Evolutionary conservation across 1,140 invertebrate species (phyloP).

Genomic region (Amphibalanus amphitrite): DNA sequence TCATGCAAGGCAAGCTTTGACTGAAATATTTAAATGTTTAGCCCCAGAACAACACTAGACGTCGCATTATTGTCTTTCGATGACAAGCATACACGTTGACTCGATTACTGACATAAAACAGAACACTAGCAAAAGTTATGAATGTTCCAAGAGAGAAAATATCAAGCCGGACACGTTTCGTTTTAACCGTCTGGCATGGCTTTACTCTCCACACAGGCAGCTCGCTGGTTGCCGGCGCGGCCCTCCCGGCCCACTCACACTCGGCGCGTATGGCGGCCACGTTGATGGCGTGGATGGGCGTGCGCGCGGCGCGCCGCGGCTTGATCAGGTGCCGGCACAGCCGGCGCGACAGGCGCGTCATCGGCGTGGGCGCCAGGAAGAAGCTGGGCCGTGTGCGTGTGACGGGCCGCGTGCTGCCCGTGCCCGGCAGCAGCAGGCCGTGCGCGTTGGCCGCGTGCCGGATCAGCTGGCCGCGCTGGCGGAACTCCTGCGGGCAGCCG

Average conservation of each 20-base stretch:
- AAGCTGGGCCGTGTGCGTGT: conserved; percentile 95
- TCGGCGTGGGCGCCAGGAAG: conserved; percentile 47
- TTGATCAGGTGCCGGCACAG: conserved; percentile 65
- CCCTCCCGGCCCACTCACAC: conserved; percentile 36
- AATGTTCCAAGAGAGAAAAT: too few species aligned
- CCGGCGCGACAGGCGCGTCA: conserved; percentile 68
- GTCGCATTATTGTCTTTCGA: too few species aligned
- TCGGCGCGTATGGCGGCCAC: conserved; percentile 65
- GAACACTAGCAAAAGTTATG: too few species aligned
- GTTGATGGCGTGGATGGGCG: conserved; percentile 72
- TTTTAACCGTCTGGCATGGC: too few species aligned
- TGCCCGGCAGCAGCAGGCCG: conserved; percentile 41
- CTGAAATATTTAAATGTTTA: too few species aligned
- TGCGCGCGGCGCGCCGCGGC: conserved; percentile 64
- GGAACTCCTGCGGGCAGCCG: conserved; percentile 49
- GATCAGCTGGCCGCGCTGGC: conserved; percentile 74
- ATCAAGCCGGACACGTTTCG: too few species aligned
- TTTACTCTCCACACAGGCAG: too few species aligned
- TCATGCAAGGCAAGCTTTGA: too few species aligned
- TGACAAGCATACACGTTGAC: too few species aligned
- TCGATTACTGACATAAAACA: too few species aligned
- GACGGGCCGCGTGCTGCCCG: conserved; percentile 68
- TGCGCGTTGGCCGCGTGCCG: conserved; percentile 83
- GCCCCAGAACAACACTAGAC: too few species aligned
- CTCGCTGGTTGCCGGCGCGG: too few species aligned